Base-by-base conservation (phyloP, 1,140 invertebrate genomes). In the Branchinecta lindahli region DNA sequence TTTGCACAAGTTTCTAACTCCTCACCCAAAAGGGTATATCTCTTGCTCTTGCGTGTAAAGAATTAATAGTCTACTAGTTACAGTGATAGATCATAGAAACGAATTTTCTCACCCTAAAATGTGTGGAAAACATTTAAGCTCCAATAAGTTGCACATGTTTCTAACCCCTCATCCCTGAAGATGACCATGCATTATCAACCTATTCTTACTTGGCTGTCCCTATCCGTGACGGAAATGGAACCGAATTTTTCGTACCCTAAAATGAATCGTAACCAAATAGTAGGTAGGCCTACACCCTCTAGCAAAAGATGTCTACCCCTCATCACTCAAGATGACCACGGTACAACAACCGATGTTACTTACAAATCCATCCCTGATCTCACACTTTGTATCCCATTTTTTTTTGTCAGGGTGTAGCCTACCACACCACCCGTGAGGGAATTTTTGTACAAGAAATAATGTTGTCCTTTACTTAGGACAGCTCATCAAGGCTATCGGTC, bases 171-270 rank as follows among this genome's bases (percentile, higher is more conserved):
- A 52, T 9, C 47, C 47, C 47, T 9, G n/a, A 52, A 52, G n/a
- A 52, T 52, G 47, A 52, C 47, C 47, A n/a, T n/a, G 47, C 47
- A 9, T n/a, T 52, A 52, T 9, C n/a, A 52, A 52, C n/a, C 47
- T 52, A 52, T 52, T 52, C n/a, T 52, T 52, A 52, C 47, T 52
- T 52, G 47, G 9, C 9, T 52, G 9, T 52, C 47, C n/a, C 47
- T 52, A 9, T 52, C 47, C 9, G n/a, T 52, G n/a, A n/a, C n/a
- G 47, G n/a, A 52, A 52, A 52, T 52, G 47, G n/a, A 52, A 52
- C 47, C 47, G n/a, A 52, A 52, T 52, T 52, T 52, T 52, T 52
- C 47, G 47, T 52, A 52, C 47, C 47, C n/a, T 52, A 9, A 52
- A 52, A 52, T 52, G 47, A n/a, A 52, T 52, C 47, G n/a, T 9